Conservation (phyloP, 2,888 invertebrate species). For the Julus scanicus region DNA sequence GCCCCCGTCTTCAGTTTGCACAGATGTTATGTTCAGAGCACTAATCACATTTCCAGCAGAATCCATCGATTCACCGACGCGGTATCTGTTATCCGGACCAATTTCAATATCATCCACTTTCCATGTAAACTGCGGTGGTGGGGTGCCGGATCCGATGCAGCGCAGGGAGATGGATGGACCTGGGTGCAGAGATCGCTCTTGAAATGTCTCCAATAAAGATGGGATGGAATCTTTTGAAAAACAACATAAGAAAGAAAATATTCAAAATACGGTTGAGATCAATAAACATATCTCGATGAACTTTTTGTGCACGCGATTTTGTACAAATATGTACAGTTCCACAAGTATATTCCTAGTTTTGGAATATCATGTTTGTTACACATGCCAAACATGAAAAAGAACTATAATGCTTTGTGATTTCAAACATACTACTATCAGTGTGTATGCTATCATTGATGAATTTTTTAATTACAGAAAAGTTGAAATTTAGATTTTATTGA, state of each 20-base stretch:
- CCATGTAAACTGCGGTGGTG: constrained; percentile 54
- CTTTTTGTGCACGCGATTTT: neutral
- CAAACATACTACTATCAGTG: no score
- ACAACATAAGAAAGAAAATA: neutral
- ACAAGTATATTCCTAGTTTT: neutral
- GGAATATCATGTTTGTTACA: no score
- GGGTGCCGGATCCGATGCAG: constrained; percentile 55
- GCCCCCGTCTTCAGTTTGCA: constrained; percentile 56
- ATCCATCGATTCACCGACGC: constrained; percentile 44
- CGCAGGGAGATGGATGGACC: constrained; percentile 49
- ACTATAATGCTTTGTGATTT: no score
- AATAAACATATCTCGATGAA: neutral
- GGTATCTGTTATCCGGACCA: constrained; percentile 48
- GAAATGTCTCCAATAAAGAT: constrained; percentile 53
- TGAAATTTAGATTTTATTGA: no score
- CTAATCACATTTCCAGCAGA: constrained; percentile 53
- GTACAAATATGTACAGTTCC: neutral
- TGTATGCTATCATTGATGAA: no score
- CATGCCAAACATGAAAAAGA: no score
- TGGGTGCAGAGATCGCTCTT: constrained; percentile 51
- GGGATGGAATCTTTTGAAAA: constrained; percentile 56
- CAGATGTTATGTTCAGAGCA: constrained; percentile 53
- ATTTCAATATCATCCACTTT: constrained; percentile 53
- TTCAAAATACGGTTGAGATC: neutral
- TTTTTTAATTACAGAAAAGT: no score